Evolutionary conservation across 2,797 vertebrate genomes (phyloP).

Genomic region (Synanceia verrucosa): DNA sequence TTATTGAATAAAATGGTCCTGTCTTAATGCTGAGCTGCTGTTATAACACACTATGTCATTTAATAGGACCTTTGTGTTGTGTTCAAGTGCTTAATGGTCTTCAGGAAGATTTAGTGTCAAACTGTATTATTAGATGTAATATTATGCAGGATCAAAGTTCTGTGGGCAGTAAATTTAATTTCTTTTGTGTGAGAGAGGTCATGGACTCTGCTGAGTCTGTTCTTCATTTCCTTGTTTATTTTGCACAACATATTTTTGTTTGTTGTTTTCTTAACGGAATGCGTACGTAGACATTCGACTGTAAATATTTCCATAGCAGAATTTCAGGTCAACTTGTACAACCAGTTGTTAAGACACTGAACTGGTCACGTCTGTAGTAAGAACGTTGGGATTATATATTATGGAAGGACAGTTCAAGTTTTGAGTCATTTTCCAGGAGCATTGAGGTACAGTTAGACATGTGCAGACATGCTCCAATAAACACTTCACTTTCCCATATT

Average conservation of each 20-base stretch:
- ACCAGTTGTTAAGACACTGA: neutral
- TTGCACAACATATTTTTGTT: neutral
- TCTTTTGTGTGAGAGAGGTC: neutral
- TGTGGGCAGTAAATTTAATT: no score
- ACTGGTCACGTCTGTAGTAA: neutral
- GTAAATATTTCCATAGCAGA: neutral
- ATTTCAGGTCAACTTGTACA: neutral
- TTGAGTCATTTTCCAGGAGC: neutral
- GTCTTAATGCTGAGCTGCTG: neutral
- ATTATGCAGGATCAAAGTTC: neutral
- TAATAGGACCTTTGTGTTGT: neutral
- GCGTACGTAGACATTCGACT: neutral
- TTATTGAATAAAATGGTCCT: constrained; percentile 57
- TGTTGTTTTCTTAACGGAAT: neutral
- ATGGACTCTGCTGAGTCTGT: neutral
- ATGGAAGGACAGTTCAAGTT: neutral
- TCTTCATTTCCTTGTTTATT: neutral
- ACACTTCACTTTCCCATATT: neutral
- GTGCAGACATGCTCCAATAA: constrained; percentile 6
- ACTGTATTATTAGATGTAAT: neutral
- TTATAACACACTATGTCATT: neutral
- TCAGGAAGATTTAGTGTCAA: neutral
- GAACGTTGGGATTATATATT: neutral
- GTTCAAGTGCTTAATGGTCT: neutral
- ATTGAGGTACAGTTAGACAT: neutral